Evolutionary conservation across 2,797 vertebrate species (phyloP).

Genomic region (Acestrorhynchus altus): DNA sequence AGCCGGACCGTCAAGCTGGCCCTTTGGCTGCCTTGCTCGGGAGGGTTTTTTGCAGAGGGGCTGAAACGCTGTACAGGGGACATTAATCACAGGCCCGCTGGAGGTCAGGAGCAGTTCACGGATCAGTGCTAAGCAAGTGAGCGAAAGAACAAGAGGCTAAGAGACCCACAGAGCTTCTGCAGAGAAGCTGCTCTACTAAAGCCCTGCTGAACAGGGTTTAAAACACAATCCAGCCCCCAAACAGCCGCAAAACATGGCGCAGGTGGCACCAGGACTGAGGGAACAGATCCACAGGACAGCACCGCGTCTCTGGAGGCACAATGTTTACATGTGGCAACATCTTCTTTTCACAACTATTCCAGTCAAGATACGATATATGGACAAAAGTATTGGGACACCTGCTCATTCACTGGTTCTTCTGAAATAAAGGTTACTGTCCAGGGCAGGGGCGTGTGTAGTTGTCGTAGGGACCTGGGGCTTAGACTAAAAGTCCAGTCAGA

Average conservation of each 20-base stretch:
- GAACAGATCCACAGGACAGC: conserved; percentile 44
- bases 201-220: conserved; percentile 42
- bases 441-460: too few relatives aligned
- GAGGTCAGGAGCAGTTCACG: conserved; percentile 75
- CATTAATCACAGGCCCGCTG: conserved; percentile 72
- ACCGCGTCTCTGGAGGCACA: conserved; percentile 25
- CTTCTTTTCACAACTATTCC: too few relatives aligned
- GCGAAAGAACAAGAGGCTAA: conserved; percentile 47
- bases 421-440: too few relatives aligned
- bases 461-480: too few relatives aligned
- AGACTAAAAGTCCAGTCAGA: too few relatives aligned
- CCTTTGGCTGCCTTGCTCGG: conserved; percentile 46
- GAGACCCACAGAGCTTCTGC: conserved; percentile 43
- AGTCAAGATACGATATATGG: too few relatives aligned
- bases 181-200: conserved; percentile 37
- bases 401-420: too few relatives aligned
- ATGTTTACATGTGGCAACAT: too few relatives aligned
- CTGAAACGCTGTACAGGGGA: conserved; percentile 60
- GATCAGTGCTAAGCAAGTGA: conserved; percentile 56
- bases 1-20: conserved; percentile 37
- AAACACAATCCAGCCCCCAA: conserved; percentile 8
- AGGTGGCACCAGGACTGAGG: conserved; percentile 43
- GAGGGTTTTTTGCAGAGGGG: conserved; percentile 59
- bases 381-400: too few relatives aligned
- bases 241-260: conserved; percentile 22